phyloP scores from a whole-genome alignment of 2,797 vertebrate genomes.

The Lutjanus campechanus region DNA sequence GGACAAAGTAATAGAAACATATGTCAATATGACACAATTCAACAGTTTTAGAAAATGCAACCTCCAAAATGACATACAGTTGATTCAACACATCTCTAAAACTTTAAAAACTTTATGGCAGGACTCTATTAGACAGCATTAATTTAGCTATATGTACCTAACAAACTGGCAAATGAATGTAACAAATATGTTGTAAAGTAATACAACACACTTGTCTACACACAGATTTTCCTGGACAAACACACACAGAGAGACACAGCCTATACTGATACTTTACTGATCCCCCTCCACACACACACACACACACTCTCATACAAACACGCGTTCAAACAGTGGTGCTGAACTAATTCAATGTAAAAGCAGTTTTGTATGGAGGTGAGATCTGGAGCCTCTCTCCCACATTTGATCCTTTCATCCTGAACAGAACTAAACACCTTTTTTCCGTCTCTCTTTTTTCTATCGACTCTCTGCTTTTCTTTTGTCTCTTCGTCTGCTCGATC shows the following conservation, averaged over 20 bases:
- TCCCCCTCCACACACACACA: not conserved
- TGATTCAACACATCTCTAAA: not conserved
- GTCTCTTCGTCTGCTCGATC: slow-evolving; percentile 22
- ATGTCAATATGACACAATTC: not conserved
- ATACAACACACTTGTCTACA: slow-evolving; percentile 6
- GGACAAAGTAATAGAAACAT: not conserved
- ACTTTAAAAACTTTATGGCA: no score
- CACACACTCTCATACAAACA: not conserved
- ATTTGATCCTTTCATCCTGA: slow-evolving; percentile 57
- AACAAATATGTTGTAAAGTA: not conserved
- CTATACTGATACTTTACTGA: slow-evolving; percentile 16
- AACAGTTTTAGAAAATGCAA: not conserved
- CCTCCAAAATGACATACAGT: not conserved
- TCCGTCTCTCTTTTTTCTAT: slow-evolving; percentile 7
- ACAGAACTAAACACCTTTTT: slow-evolving; percentile 20
- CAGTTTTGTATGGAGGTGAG: slow-evolving; percentile 67
- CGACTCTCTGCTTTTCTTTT: slow-evolving; percentile 16
- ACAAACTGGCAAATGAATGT: no score
- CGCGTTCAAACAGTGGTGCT: slow-evolving; percentile 41
- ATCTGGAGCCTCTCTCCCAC: slow-evolving; percentile 52
- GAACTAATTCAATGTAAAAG: slow-evolving; percentile 70
- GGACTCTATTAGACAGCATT: not conserved
- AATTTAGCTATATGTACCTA: no score
- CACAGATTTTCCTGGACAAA: slow-evolving; percentile 3
- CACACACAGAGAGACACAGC: not conserved